A percentile compares a stretch with the other conserved stretches of the same genome.
phyloP scores from a whole-genome alignment of 2,113 vertebrate genomes.

The Hippocampus barbouri region DNA sequence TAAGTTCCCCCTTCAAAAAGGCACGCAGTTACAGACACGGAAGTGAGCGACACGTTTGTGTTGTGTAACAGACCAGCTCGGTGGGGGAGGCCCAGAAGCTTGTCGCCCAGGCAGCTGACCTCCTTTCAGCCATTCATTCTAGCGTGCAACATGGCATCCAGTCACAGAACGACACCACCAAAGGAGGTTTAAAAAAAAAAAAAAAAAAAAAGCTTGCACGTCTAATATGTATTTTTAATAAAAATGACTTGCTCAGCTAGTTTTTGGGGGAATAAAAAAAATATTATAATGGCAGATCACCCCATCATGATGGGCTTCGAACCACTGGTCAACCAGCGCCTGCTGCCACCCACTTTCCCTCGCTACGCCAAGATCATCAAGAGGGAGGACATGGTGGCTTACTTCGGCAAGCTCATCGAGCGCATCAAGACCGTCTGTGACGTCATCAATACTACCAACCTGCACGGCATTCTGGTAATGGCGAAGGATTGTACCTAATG shows the following conservation, averaged over 20 bases:
- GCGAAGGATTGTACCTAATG: too few relatives aligned
- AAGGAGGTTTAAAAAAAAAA: constrained; percentile 81
- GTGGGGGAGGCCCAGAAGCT: constrained; percentile 96
- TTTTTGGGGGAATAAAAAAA: neutral
- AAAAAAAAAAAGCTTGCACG: neutral
- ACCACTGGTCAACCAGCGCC: constrained; percentile 94
- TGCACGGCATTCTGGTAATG: constrained; percentile 95
- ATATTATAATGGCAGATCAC: constrained; percentile 78
- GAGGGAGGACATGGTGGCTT: constrained; percentile 96
- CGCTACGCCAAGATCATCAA: constrained; percentile 99
- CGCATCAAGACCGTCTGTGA: constrained; percentile 97
- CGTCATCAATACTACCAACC: constrained; percentile 91
- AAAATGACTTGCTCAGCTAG: neutral
- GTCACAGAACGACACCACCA: constrained; percentile 96
- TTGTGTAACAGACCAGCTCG: constrained; percentile 80
- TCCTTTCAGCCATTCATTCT: constrained; percentile 89
- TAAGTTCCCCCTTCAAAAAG: neutral
- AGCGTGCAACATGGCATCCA: constrained; percentile 93
- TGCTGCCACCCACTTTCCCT: constrained; percentile 95
- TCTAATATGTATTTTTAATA: neutral
- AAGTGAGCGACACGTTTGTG: neutral
- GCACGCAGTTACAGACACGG: neutral
- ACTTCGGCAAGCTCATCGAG: constrained; percentile 95
- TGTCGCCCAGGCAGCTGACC: constrained; percentile 88
- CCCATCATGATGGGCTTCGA: constrained; percentile 99